Conservation (phyloP, 1,140 invertebrate species). For the Lepidurus arcticus region DNA sequence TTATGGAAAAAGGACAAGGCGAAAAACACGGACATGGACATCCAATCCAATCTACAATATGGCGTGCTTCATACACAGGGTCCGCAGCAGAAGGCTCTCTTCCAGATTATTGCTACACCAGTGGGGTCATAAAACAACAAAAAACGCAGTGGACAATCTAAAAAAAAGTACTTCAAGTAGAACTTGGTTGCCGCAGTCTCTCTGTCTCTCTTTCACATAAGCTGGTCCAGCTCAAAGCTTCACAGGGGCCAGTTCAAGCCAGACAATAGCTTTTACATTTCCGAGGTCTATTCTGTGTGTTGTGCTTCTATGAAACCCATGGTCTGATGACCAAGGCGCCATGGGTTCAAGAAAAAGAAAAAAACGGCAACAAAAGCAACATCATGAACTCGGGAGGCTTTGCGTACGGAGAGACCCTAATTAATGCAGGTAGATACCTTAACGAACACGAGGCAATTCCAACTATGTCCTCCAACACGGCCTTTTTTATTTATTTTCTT, state of each 20-base stretch:
- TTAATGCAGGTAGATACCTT: neutral
- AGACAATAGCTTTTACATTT: neutral
- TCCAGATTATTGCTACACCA: neutral
- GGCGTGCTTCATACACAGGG: neutral
- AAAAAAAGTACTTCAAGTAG: neutral
- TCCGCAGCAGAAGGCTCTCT: neutral
- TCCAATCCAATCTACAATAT: neutral
- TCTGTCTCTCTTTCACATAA: too few relatives aligned
- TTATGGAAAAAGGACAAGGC: neutral
- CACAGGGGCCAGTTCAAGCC: neutral
- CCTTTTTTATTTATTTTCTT: too few relatives aligned
- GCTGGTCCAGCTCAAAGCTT: too few relatives aligned
- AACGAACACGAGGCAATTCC: neutral
- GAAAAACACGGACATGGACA: neutral
- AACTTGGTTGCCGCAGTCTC: neutral
- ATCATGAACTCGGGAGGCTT: neutral
- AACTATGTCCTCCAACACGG: neutral
- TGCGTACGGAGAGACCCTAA: neutral
- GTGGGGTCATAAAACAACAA: neutral
- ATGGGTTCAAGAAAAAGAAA: neutral
- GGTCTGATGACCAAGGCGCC: slow-evolving; percentile 20
- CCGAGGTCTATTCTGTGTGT: neutral
- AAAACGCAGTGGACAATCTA: neutral
- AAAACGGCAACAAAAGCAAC: neutral
- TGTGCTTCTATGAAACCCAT: neutral